phyloP scores from a whole-genome alignment of 2,113 vertebrate genomes.

The Sebastes fasciatus region DNA sequence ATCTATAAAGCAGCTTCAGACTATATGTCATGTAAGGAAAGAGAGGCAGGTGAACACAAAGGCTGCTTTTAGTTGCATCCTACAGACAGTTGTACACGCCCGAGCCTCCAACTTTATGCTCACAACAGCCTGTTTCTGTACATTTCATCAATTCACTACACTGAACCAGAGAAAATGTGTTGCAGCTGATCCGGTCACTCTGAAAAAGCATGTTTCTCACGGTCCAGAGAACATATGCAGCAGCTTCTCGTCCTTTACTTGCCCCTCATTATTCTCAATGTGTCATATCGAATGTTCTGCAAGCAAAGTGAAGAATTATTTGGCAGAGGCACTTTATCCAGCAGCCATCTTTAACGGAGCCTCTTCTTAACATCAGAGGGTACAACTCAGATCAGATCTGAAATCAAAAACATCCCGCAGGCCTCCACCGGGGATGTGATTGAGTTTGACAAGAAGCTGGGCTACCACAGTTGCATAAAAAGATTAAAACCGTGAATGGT shows the following conservation, averaged over 20 bases:
- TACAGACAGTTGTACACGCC: not conserved
- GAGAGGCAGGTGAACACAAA: conserved; percentile 9
- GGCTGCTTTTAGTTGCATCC: not conserved
- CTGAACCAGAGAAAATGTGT: conserved; percentile 42
- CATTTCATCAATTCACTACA: conserved; percentile 31
- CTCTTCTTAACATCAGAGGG: conserved; percentile 18
- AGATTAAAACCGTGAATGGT: not conserved
- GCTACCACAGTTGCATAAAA: not conserved
- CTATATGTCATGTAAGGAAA: conserved; percentile 38
- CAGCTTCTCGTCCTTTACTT: not conserved
- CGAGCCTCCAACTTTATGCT: not conserved
- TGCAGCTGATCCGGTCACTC: conserved; percentile 27
- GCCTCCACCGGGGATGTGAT: not conserved
- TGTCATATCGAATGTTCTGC: conserved; percentile 50
- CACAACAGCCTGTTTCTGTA: not conserved
- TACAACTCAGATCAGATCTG: conserved; percentile 30
- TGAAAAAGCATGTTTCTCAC: conserved; percentile 30
- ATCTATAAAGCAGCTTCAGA: conserved; percentile 21
- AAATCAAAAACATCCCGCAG: conserved; percentile 37
- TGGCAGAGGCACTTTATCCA: conserved; percentile 19
- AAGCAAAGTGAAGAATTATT: conserved; percentile 38
- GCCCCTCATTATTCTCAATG: conserved; percentile 30
- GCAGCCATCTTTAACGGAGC: conserved; percentile 15
- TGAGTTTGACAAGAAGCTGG: not conserved
- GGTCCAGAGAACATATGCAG: conserved; percentile 16